These are phyloP conservation scores for Saturnia japonica DNA, from an alignment of 2,888 invertebrate genomes.

Conservation along the genomic window DNA sequence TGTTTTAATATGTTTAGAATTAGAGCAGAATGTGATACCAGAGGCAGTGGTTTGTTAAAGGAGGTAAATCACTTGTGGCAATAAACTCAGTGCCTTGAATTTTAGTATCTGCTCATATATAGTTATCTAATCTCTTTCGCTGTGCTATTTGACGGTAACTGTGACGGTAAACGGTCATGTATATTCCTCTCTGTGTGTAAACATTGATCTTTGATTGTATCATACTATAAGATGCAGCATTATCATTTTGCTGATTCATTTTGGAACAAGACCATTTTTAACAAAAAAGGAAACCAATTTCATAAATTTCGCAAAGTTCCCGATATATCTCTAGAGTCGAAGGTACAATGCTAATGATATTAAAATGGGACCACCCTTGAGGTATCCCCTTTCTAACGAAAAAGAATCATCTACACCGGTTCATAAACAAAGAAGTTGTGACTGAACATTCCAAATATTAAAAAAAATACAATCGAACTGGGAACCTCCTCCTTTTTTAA, in stretches of 20 bases:
- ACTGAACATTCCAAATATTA: too few species aligned
- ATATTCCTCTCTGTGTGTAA: background rate
- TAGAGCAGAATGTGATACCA: background rate
- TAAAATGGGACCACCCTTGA: too few species aligned
- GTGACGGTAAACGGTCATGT: background rate
- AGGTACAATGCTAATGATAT: too few species aligned
- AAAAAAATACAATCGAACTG: too few species aligned
- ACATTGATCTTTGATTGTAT: background rate
- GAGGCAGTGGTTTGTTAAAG: background rate
- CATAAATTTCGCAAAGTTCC: too few species aligned
- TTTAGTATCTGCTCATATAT: background rate
- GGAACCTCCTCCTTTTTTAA: too few species aligned
- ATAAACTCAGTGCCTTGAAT: background rate
- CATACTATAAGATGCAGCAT: background rate
- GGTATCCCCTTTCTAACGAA: too few species aligned
- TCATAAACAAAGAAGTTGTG: too few species aligned
- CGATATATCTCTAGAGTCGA: too few species aligned
- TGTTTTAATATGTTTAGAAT: background rate
- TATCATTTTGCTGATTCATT: background rate
- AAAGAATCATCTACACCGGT: too few species aligned
- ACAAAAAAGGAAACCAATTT: too few species aligned
- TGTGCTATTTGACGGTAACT: background rate
- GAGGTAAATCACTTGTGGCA: background rate
- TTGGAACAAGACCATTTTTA: background rate
- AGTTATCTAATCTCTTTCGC: background rate